Evolutionary conservation across 2,113 vertebrate genomes (phyloP), one percentile per base, ranked within the genome.

Genomic region (Trochalopteron elliotii): DNA sequence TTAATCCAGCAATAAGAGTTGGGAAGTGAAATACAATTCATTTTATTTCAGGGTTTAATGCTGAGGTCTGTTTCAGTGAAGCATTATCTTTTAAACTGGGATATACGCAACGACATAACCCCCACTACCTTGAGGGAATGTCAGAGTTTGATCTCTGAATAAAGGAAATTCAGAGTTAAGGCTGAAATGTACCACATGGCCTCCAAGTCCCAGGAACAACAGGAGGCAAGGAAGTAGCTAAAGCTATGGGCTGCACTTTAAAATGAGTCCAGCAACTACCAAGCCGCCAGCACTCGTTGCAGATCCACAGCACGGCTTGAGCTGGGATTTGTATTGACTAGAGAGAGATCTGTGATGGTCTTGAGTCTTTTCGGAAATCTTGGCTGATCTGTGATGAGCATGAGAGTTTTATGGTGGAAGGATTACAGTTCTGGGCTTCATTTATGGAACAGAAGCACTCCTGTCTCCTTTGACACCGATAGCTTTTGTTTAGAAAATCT

Each of bases 121-220:
- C 83, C 69, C 61, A 90, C 93, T 91, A 97, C 90, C 96, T 91
- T 87, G 63, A 93, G 90, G 97, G 96, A 98, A 97, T 96, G 96
- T 96, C 96, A 78, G 97, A 97, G 97, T 93, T 94, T 97, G 96
- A 95, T 96, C 94, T 97, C 82, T 3, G 95, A 92, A 97, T 91
- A 97, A 97, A 98, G 97, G 97, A 97, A 97, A 97, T 97, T 97
- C 64, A n/a, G 90, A 94, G 96, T 98, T 97, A 97, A 97, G 94
- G 93, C 85, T 97, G 97, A 98, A 97, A 97, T 87, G 90, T 94
- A 92, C 93, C 96, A 97, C 96, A 97, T 96, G 96, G 97, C 96
- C 92, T 97, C 91, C 91, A 71, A 95, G 87, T 89, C 67, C 37
- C 44, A 45, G 81, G 59, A 95, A 91, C 97, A 96, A 97, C 77